These are phyloP conservation scores for Drosophila meridionalis DNA, from an alignment of 2,888 invertebrate genomes.

Conservation along the genomic window DNA sequence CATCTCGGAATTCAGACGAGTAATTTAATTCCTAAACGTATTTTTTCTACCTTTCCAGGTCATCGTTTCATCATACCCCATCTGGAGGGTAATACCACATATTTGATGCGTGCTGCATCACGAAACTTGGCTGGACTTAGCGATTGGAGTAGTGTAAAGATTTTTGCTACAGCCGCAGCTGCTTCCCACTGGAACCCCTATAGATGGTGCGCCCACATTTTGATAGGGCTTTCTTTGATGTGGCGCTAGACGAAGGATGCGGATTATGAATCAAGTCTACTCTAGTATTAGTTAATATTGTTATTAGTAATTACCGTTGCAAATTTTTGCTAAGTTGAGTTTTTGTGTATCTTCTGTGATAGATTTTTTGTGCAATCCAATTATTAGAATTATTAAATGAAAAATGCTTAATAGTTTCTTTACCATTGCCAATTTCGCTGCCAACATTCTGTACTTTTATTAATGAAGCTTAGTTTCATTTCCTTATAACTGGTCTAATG, in stretches of 20 bases:
- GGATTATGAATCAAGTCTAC: constrained; percentile 19
- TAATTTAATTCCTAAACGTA: neutral
- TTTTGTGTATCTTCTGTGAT: constrained; percentile 72
- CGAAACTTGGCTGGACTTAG: constrained; percentile 86
- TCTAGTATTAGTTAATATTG: constrained; percentile 49
- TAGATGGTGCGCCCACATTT: neutral
- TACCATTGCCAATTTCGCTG: constrained; percentile 62
- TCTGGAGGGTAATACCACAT: constrained; percentile 86
- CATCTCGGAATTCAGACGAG: neutral
- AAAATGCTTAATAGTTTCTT: constrained; percentile 33
- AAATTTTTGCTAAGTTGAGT: constrained; percentile 40
- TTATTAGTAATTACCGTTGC: constrained; percentile 43
- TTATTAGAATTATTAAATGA: constrained; percentile 25
- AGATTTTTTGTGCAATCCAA: constrained; percentile 68
- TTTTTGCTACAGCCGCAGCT: constrained; percentile 80
- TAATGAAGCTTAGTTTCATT: constrained; percentile 40
- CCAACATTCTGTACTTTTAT: constrained; percentile 38
- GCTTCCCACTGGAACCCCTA: constrained; percentile 54
- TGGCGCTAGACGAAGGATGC: constrained; percentile 44
- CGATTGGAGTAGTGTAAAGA: constrained; percentile 84
- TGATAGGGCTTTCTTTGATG: constrained; percentile 38
- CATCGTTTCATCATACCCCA: constrained; percentile 85
- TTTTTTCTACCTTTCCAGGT: constrained; percentile 74
- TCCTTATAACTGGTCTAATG: constrained; percentile 28
- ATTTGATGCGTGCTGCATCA: constrained; percentile 86